Conservation (phyloP, 2,113 vertebrate species). For the Daphoenositta chrysoptera region DNA sequence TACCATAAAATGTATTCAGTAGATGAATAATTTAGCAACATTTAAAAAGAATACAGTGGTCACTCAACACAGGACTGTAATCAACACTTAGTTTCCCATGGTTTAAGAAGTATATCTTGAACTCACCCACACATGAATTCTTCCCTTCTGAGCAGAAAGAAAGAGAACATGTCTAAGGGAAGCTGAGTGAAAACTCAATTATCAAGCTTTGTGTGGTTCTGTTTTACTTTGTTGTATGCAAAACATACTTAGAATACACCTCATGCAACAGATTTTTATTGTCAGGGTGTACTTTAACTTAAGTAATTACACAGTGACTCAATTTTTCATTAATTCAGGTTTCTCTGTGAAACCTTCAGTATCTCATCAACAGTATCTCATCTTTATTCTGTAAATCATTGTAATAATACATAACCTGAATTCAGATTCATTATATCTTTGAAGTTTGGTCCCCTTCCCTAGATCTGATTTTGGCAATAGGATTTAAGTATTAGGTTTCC, state of each 20-base stretch:
- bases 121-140: background rate
- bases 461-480: background rate
- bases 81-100: background rate
- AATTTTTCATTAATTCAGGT: background rate
- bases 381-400: background rate
- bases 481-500: background rate
- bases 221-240: background rate
- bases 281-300: background rate
- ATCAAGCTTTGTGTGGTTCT: background rate
- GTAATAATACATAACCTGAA: background rate
- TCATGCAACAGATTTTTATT: background rate
- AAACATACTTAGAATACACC: background rate
- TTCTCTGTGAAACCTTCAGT: background rate
- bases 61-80: background rate
- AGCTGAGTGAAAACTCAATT: background rate
- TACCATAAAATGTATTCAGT: background rate
- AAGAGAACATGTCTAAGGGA: background rate
- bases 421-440: background rate
- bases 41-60: background rate
- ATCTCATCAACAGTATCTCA: background rate
- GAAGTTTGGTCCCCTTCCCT: background rate
- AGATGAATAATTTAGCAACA: conserved; percentile 26
- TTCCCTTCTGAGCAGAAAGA: background rate
- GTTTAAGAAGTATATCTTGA: background rate
- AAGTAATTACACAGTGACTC: background rate